phyloP scores from a whole-genome alignment of 2,888 invertebrate genomes.

The Unio delphinus region DNA sequence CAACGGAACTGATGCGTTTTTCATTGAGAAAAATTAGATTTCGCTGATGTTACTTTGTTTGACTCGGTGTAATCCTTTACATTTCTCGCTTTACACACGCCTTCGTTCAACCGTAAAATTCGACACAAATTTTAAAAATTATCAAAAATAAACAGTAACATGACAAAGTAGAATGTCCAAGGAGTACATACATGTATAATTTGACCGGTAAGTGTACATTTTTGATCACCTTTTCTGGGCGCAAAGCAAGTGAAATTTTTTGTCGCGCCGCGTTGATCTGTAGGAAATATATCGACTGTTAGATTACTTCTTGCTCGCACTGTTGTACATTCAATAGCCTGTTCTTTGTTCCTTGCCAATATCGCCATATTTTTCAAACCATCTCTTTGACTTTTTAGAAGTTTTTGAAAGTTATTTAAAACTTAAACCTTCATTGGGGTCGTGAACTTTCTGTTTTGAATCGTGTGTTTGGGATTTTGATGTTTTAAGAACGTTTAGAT shows the following conservation, averaged over 20 bases:
- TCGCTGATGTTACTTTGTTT: constrained; percentile 25
- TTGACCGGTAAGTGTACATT: constrained; percentile 5
- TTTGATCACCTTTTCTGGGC: constrained; percentile 15
- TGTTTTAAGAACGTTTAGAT: too few relatives aligned
- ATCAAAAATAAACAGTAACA: constrained; percentile 13
- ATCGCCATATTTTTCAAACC: too few relatives aligned
- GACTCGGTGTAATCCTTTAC: constrained; percentile 20
- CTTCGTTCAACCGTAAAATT: constrained; percentile 13
- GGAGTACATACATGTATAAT: constrained; percentile 16
- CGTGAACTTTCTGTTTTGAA: too few relatives aligned
- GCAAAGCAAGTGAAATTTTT: constrained; percentile 25
- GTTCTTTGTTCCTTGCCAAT: too few relatives aligned
- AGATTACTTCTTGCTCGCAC: constrained; percentile 12
- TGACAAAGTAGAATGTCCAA: constrained; percentile 4
- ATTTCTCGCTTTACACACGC: constrained; percentile 20
- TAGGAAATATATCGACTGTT: constrained; percentile 35
- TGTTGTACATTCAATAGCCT: too few relatives aligned
- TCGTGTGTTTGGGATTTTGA: too few relatives aligned
- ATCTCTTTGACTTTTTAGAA: too few relatives aligned
- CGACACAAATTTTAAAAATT: constrained; percentile 4
- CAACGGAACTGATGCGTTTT: constrained; percentile 10
- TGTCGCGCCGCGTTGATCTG: constrained; percentile 16
- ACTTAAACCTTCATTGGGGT: too few relatives aligned
- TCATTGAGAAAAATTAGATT: constrained; percentile 6
- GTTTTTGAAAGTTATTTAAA: too few relatives aligned